Conservation (phyloP, 2,113 vertebrate species). For the Illadopsis cleaveri region DNA sequence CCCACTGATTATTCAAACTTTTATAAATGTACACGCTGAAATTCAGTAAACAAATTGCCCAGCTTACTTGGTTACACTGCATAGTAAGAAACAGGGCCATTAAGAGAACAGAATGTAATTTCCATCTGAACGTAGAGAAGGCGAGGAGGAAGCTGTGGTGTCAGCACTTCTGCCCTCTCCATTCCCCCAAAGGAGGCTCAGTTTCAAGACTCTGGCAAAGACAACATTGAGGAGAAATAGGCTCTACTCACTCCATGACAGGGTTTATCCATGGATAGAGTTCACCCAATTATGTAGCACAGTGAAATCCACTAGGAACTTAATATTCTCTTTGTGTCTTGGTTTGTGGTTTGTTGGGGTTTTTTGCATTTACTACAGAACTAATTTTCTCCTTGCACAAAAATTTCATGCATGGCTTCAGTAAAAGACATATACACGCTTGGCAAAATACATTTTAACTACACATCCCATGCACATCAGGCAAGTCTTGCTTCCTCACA, state of each 20-base stretch:
- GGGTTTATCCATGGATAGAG: not conserved
- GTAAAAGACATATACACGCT: not conserved
- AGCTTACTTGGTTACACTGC: not conserved
- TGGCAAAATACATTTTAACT: not conserved
- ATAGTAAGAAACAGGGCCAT: not conserved
- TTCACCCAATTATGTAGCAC: not conserved
- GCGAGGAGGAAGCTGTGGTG: not conserved
- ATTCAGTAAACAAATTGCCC: conserved; percentile 20
- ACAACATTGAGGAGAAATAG: not conserved
- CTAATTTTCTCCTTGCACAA: not conserved
- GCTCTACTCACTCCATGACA: not conserved
- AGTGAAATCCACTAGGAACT: not conserved
- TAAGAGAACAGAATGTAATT: conserved; percentile 5
- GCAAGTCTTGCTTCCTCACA: not conserved
- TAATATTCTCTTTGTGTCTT: not conserved
- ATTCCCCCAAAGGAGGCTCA: not conserved
- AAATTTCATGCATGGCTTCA: not conserved
- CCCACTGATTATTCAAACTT: conserved; percentile 17
- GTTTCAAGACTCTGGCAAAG: not conserved
- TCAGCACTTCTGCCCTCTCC: conserved; percentile 28
- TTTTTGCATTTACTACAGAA: not conserved
- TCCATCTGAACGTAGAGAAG: not conserved
- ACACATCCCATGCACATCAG: not conserved
- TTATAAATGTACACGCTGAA: not conserved
- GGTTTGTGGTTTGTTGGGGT: not conserved